Conservation (phyloP, 2,797 vertebrate genomes). For the Balearica regulorum region DNA sequence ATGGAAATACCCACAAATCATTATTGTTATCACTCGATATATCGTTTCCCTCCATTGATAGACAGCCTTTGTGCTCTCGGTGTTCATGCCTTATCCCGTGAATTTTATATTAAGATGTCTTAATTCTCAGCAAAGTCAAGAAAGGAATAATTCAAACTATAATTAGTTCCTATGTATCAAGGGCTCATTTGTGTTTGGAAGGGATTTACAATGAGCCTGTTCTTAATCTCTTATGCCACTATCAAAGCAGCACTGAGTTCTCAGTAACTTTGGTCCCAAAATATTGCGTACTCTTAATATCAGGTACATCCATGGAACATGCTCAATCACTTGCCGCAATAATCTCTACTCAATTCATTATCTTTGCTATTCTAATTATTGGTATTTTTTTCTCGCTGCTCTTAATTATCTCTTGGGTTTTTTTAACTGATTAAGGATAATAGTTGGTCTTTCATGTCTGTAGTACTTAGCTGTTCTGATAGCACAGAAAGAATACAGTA, state of each 20-base stretch:
- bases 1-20: background rate
- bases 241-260: background rate
- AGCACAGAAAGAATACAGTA: background rate
- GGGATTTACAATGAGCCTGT: background rate
- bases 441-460: background rate
- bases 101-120: background rate
- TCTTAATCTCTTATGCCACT: background rate
- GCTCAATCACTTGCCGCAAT: background rate
- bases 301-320: background rate
- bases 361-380: background rate
- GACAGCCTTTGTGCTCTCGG: background rate
- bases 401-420: background rate
- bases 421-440: background rate
- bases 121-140: background rate
- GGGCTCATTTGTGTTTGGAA: background rate
- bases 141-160: background rate
- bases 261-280: background rate
- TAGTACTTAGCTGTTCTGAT: background rate
- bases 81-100: background rate
- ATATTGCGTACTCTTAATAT: background rate
- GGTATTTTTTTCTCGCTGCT: background rate
- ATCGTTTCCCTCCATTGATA: background rate
- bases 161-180: background rate
- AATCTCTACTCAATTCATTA: background rate
- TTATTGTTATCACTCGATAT: background rate